These are phyloP conservation scores for Drusus annulatus DNA, from an alignment of 1,140 invertebrate species.

Conservation along the genomic window DNA sequence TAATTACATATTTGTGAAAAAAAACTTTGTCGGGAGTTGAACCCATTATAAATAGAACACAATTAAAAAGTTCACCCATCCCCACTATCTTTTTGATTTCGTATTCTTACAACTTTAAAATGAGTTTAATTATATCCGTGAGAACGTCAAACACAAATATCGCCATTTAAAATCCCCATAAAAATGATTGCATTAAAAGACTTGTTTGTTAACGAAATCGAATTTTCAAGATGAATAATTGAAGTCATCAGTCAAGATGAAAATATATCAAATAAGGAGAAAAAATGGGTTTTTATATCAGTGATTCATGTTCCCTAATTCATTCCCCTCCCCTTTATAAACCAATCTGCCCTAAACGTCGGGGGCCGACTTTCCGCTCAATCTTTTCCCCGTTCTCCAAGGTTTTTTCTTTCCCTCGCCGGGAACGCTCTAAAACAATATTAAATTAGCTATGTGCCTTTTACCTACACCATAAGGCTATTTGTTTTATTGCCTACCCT, in stretches of 20 bases:
- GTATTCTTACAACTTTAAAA: too few relatives aligned
- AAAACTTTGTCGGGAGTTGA: too few relatives aligned
- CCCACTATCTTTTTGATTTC: too few relatives aligned
- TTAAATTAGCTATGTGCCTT: constrained; percentile 55
- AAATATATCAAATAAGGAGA: constrained; percentile 27
- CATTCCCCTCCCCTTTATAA: constrained; percentile 48
- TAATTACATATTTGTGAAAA: too few relatives aligned
- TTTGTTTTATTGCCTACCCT: constrained; percentile 47
- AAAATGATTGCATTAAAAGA: background rate
- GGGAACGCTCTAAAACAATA: constrained; percentile 50
- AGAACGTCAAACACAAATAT: background rate
- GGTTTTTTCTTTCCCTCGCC: constrained; percentile 4
- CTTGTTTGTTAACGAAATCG: constrained; percentile 17
- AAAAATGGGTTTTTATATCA: constrained; percentile 39
- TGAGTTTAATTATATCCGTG: too few relatives aligned
- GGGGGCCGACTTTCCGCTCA: constrained; percentile 53
- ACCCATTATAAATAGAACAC: too few relatives aligned
- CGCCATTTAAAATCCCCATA: background rate
- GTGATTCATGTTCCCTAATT: constrained; percentile 51
- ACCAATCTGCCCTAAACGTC: constrained; percentile 56
- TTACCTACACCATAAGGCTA: constrained; percentile 50
- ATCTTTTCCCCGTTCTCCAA: constrained; percentile 44
- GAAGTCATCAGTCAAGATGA: constrained; percentile 35
- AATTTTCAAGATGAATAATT: constrained; percentile 32
- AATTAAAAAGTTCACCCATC: too few relatives aligned